These are phyloP conservation scores for Echeneis naucrates DNA, from an alignment of 2,797 vertebrate genomes.

Conservation along the genomic window DNA sequence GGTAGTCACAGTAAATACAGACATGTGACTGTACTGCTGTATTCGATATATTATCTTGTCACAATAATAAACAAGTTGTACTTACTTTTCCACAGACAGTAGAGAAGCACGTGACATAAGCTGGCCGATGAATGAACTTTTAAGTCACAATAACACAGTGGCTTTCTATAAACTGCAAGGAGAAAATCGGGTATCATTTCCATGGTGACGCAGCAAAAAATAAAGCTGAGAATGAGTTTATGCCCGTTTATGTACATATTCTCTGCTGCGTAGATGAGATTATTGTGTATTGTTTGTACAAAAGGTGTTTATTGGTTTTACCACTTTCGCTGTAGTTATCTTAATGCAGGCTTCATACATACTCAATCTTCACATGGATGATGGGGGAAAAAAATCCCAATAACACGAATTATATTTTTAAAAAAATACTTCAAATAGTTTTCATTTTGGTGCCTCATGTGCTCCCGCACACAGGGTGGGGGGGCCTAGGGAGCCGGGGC, in stretches of 20 bases:
- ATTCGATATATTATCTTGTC: slow-evolving; percentile 37
- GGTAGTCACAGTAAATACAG: neutral
- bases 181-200: slow-evolving; percentile 19
- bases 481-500: too few relatives aligned
- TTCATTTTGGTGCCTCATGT: too few relatives aligned
- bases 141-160: slow-evolving; percentile 41
- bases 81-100: slow-evolving; percentile 24
- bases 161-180: slow-evolving; percentile 16
- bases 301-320: neutral
- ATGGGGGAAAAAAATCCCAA: neutral
- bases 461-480: too few relatives aligned
- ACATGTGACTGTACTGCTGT: neutral
- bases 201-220: slow-evolving; percentile 36
- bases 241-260: neutral
- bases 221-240: neutral
- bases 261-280: neutral
- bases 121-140: slow-evolving; percentile 35
- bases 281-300: neutral
- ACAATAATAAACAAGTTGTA: slow-evolving; percentile 46
- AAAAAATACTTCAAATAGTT: neutral
- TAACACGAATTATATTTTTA: neutral
- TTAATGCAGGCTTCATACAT: neutral
- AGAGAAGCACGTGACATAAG: slow-evolving; percentile 28
- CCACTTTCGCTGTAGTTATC: neutral
- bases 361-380: neutral